Conservation (phyloP, 1,140 invertebrate genomes). For the Drosophila santomea region DNA sequence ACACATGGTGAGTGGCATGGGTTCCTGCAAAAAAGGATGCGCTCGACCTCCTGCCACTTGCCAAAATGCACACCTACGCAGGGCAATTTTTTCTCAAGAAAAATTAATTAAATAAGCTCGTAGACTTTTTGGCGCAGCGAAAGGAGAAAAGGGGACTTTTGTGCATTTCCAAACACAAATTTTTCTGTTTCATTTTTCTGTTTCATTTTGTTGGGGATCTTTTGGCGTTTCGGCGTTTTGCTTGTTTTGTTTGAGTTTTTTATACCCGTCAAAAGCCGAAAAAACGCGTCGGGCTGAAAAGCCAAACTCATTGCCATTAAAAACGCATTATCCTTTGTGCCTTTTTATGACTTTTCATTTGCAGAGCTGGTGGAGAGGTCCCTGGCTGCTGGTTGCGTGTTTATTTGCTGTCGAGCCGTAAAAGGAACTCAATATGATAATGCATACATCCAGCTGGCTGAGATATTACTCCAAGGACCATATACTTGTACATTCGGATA, state of each 20-base stretch:
- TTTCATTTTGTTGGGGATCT: conserved; percentile 60
- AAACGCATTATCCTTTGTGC: conserved; percentile 82
- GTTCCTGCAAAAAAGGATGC: conserved; percentile 32
- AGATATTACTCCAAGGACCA: conserved; percentile 38
- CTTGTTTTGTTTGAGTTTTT: conserved; percentile 41
- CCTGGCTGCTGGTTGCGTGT: conserved; percentile 58
- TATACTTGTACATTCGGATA: conserved; percentile 6
- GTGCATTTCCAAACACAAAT: conserved; percentile 65
- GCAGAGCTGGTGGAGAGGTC: conserved; percentile 58
- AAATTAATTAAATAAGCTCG: conserved; percentile 55
- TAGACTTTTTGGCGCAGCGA: conserved; percentile 24
- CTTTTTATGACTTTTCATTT: conserved; percentile 80
- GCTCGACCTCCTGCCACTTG: conserved; percentile 36
- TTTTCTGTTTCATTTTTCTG: conserved; percentile 57
- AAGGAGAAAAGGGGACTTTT: conserved; percentile 22
- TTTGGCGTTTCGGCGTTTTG: conserved; percentile 39
- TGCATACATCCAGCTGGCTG: conserved; percentile 43
- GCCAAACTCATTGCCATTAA: conserved; percentile 81
- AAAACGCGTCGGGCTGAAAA: conserved; percentile 66
- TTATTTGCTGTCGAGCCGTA: conserved; percentile 74
- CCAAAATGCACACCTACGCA: conserved; percentile 27
- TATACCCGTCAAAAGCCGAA: conserved; percentile 50
- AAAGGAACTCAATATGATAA: conserved; percentile 69
- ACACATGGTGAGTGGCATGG: conserved; percentile 48
- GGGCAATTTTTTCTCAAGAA: conserved; percentile 18